These are phyloP conservation scores for Crenichthys baileyi DNA, from an alignment of 2,797 vertebrate species.

Conservation along the genomic window DNA sequence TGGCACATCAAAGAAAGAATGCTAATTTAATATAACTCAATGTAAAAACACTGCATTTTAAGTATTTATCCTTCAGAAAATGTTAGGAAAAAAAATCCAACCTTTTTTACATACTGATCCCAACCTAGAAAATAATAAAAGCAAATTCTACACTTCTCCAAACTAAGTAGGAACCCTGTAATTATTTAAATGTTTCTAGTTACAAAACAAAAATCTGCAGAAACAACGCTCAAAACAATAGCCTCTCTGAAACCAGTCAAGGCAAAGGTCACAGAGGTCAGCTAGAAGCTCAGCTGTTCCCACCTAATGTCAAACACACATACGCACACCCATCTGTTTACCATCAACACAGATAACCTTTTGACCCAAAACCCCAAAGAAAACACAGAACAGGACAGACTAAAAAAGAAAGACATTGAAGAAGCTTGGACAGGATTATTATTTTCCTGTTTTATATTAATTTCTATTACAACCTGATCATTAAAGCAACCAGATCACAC, in stretches of 20 bases:
- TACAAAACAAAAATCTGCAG: conserved; percentile 18
- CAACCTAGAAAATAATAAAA: background rate
- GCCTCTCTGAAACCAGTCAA: conserved; percentile 41
- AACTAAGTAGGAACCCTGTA: no score
- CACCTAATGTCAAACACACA: conserved; percentile 39
- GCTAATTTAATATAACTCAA: background rate
- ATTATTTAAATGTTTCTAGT: background rate
- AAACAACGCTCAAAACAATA: conserved; percentile 33
- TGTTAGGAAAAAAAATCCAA: background rate
- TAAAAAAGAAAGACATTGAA: background rate
- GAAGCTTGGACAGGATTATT: accelerated
- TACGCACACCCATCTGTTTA: conserved; percentile 58
- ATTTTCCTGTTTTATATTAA: background rate
- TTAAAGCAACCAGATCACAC: conserved; percentile 33
- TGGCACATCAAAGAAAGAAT: background rate
- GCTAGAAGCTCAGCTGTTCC: conserved; percentile 52
- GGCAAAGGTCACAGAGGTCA: conserved; percentile 58
- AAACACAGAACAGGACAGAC: conserved; percentile 9
- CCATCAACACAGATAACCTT: conserved; percentile 65
- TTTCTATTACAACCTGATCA: conserved; percentile 10
- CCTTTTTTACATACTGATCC: background rate
- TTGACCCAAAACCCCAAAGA: conserved; percentile 35
- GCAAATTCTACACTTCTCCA: background rate
- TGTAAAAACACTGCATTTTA: background rate
- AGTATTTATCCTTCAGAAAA: background rate